Evolutionary conservation across 92 coral and sea anemone genomes (phyloP), one percentile per base, ranked within the genome.

Genomic region (Bergia sp.): DNA sequence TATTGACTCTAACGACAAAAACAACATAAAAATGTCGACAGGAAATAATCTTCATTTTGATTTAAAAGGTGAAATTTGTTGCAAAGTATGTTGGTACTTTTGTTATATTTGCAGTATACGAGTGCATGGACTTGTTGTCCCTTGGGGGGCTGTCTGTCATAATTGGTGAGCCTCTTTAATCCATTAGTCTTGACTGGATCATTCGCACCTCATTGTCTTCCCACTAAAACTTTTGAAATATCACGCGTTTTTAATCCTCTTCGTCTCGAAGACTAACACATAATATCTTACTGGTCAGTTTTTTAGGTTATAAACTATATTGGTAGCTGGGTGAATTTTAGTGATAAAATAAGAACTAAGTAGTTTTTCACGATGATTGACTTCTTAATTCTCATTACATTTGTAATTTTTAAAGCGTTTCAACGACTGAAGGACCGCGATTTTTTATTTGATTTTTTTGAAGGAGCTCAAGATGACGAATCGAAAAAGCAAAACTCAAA

Each of bases 81-180:
- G 45, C 16, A 65, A 82, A 21, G 29, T n/a, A 11, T 29, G 47
- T 66, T 42, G 45, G 9, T 29, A 71, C 29, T 23, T 44, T 45
- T 37, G 36, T 16, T 84, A 45, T 41, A 18, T 71, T 72, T 71
- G 8, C 16, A 44, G 40, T 84, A 47, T 37, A 84, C 45, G 45
- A 84, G 42, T 71, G 77, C 65, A 84, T 69, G 67, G 40, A 84
- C 6, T 16, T 29, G 9, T 72, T 50, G 65, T 84, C 45, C 87
- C 87, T 53, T 47, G 37, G 65, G 87, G 87, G 44, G 87, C 18
- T 84, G 87, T 84, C 79, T 84, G 87, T 84, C 87, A 69, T 84
- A 84, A 84, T 84, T 84, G 87, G 74, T 79, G 71, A 71, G 79
- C 78, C 87, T 84, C 87, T 69, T 84, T 84, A 84, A 84, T 84